Evolutionary conservation across 2,113 vertebrate genomes (phyloP), one percentile per base, ranked within the genome.

Genomic region (Rhinolophus ferrumequinum): DNA sequence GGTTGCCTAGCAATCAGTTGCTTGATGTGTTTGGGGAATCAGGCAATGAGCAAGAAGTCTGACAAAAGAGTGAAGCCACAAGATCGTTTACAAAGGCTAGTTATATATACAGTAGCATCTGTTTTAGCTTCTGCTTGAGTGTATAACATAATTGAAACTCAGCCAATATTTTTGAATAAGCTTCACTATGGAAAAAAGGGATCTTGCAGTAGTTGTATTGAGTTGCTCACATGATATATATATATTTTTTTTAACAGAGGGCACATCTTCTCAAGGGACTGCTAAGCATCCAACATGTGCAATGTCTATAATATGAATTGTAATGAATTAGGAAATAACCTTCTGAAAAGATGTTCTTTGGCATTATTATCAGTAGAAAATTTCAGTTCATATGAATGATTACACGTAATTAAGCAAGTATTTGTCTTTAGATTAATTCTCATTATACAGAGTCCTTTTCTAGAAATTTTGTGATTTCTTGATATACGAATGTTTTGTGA

Each of bases 91-190:
- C 2, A 67, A 94, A 86, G 84, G 80, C 66, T 86, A 94, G 44
- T 44, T 91, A 70, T 28, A 47, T 35, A 28, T 90, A 80, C 4
- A 84, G 75, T n/a, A 91, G 82, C 92, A 95, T 94, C 77, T 96
- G 94, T 90, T 95, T 96, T 67, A 96, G 88, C 62, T 79, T 92
- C 72, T 95, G 81, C 58, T 94, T 90, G 38, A 28, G 8, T 50
- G 67, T 73, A 52, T 58, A 54, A 38, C 84, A 12, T 30, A 58
- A 91, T 77, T 76, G 64, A 94, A 94, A 93, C 22, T 52, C 93
- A 75, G 52, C 62, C 19, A 60, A 38, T 60, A 73, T 11, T 35
- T 80, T 93, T 35, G 19, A 50, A 88, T 77, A 90, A 96, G 13
- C 41, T 54, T 88, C 52, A 35, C 35, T 52, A 13, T 10, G 7